Conservation (phyloP, 2,888 invertebrate species). For the Drosophila leonis region DNA sequence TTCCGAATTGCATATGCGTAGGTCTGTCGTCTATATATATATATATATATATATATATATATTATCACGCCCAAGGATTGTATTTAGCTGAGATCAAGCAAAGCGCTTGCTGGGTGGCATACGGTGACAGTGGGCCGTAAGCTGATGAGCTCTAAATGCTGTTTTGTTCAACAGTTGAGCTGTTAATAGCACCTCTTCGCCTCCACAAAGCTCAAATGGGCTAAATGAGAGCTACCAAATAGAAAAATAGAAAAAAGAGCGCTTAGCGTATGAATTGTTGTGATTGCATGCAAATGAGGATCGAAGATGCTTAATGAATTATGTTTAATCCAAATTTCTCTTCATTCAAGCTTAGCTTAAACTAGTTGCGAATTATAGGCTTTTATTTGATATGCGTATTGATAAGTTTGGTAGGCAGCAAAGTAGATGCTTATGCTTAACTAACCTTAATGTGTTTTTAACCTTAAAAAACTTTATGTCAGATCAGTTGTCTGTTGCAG, state of each 20-base stretch:
- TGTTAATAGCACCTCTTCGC: slow-evolving; percentile 8
- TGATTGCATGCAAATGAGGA: slow-evolving; percentile 1
- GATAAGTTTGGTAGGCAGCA: too few species aligned
- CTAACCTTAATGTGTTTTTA: too few species aligned
- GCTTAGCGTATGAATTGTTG: not conserved
- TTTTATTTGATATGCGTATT: not conserved
- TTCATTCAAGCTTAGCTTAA: not conserved
- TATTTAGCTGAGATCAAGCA: slow-evolving; percentile 6
- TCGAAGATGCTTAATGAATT: not conserved
- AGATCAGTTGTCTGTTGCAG: too few species aligned
- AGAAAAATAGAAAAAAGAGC: not conserved
- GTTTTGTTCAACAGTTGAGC: slow-evolving; percentile 1
- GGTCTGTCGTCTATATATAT: slow-evolving; percentile 3
- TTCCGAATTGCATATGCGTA: slow-evolving; percentile 25
- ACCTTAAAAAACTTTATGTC: too few species aligned
- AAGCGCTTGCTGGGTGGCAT: slow-evolving; percentile 35
- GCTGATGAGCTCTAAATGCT: slow-evolving; percentile 31
- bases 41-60: not conserved
- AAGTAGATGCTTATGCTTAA: too few species aligned
- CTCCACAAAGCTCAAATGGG: slow-evolving; percentile 21
- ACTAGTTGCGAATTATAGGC: not conserved
- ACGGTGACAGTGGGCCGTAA: slow-evolving; percentile 40
- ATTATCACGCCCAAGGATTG: slow-evolving; percentile 23
- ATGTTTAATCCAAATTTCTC: not conserved
- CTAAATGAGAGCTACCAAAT: slow-evolving; percentile 3